Percentiles rank a stretch among this genome's conserved stretches.
phyloP scores from a whole-genome alignment of 2,888 invertebrate genomes.

The Hecatera dysodea region DNA sequence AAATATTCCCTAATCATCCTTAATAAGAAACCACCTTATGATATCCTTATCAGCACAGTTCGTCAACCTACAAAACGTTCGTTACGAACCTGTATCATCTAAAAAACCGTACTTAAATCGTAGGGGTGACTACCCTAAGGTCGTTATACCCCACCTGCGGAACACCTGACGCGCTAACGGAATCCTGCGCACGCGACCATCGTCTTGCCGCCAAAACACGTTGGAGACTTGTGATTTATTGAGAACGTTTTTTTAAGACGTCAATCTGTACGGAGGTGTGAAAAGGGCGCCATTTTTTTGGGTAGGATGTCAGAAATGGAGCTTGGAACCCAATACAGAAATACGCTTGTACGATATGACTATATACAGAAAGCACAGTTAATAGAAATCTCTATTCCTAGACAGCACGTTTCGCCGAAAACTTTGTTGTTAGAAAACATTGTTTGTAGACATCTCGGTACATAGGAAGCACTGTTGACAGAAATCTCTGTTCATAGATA shows the following conservation, averaged over 20 bases:
- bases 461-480: too few relatives aligned
- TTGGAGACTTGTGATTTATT: slow-evolving; percentile 55
- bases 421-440: too few relatives aligned
- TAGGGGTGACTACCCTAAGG: slow-evolving; percentile 79
- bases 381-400: too few relatives aligned
- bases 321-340: too few relatives aligned
- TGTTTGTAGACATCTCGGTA: too few relatives aligned
- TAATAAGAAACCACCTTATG: slow-evolving; percentile 31
- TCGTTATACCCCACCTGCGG: slow-evolving; percentile 79
- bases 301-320: too few relatives aligned
- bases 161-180: slow-evolving; percentile 86
- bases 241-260: neutral
- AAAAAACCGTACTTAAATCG: slow-evolving; percentile 57
- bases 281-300: neutral
- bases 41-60: slow-evolving; percentile 15
- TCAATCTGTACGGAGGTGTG: neutral
- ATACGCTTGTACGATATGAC: too few relatives aligned
- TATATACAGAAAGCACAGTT: too few relatives aligned
- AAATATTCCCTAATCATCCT: neutral
- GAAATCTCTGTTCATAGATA: too few relatives aligned
- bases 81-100: slow-evolving; percentile 53
- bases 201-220: slow-evolving; percentile 57
- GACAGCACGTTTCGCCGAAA: too few relatives aligned
- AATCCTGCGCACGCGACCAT: slow-evolving; percentile 78
- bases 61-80: slow-evolving; percentile 54